Conservation (phyloP, 2,888 invertebrate species). For the Acrobasis consociella region DNA sequence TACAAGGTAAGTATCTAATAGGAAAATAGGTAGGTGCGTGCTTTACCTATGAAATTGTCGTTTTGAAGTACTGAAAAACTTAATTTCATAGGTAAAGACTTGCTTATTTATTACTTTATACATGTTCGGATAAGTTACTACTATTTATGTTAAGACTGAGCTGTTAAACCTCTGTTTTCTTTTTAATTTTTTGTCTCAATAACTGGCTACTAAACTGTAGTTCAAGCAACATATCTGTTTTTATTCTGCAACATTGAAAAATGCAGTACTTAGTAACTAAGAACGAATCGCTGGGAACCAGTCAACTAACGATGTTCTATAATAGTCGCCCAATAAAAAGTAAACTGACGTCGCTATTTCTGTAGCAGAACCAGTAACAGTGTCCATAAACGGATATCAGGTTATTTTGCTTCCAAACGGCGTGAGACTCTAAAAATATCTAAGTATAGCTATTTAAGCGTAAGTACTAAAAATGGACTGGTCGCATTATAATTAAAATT, state of each 20-base stretch:
- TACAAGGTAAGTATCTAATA: no score
- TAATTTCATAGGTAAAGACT: no score
- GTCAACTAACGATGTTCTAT: slow-evolving; percentile 10
- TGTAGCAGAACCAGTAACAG: slow-evolving; percentile 8
- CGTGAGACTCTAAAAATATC: slow-evolving; percentile 3
- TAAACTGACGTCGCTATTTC: slow-evolving; percentile 1
- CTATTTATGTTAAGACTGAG: no score
- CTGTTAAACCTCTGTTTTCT: no score
- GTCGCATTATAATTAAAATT: background rate
- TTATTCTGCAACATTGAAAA: background rate
- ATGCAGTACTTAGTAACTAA: background rate
- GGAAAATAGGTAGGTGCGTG: no score
- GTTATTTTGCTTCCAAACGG: background rate
- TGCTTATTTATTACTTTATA: no score
- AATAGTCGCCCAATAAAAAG: background rate
- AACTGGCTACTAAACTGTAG: no score
- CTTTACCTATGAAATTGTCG: no score
- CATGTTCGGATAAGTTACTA: no score
- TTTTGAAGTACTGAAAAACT: no score
- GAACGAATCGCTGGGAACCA: background rate
- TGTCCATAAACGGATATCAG: slow-evolving; percentile 11
- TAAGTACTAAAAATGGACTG: background rate
- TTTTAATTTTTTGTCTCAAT: no score
- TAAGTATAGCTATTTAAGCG: background rate
- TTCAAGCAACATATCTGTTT: background rate